Evolutionary conservation across 1,140 invertebrate species (phyloP).

Genomic region (Calliphora vicina): DNA sequence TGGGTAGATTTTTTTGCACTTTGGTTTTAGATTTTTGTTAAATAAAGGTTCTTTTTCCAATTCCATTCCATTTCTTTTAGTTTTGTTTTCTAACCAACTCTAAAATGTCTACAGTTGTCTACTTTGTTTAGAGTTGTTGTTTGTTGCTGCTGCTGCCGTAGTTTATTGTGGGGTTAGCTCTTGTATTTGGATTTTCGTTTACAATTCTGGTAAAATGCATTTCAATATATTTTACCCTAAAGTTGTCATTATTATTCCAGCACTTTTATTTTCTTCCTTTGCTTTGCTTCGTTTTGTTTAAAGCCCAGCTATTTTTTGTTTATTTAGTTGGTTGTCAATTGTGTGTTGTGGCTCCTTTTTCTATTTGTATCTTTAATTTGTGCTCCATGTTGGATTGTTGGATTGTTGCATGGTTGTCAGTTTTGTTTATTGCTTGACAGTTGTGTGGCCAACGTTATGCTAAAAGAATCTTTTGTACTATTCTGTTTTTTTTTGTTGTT

Average conservation of each 20-base stretch:
- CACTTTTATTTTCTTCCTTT: not conserved
- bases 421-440: not conserved
- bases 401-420: not conserved
- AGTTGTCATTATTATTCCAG: not conserved
- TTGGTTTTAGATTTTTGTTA: not conserved
- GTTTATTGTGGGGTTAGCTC: not conserved
- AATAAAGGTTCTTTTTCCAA: not conserved
- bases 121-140: not conserved
- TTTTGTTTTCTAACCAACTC: not conserved
- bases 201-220: not conserved
- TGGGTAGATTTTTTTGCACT: not conserved
- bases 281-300: not conserved
- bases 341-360: not conserved
- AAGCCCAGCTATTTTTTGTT: not conserved
- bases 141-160: not conserved
- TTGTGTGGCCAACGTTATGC: not conserved
- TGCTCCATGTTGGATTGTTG: not conserved
- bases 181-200: no score
- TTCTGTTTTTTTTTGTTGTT: not conserved
- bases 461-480: not conserved
- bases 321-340: not conserved
- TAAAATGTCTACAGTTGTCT: not conserved
- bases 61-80: not conserved
- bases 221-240: constrained; percentile 8
- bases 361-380: not conserved